These are phyloP conservation scores for Petrocephalus microphthalmus DNA, from an alignment of 2,113 vertebrate species.

Conservation along the genomic window DNA sequence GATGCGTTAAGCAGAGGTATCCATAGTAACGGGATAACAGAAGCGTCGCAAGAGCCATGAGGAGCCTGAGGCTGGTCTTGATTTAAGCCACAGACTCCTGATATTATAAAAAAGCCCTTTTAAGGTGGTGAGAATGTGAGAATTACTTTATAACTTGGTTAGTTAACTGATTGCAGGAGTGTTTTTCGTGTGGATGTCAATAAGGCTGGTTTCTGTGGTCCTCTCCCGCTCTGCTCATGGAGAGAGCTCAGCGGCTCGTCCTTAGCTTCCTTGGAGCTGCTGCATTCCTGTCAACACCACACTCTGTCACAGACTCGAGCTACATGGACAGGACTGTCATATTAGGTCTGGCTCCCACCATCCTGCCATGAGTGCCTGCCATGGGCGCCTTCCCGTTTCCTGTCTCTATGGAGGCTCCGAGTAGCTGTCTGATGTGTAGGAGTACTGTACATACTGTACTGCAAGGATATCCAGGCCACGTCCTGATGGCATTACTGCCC, in stretches of 20 bases:
- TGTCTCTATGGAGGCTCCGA: constrained; percentile 3
- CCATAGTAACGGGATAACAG: constrained; percentile 52
- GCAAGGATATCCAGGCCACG: not conserved
- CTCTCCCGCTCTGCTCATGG: not conserved
- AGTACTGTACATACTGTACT: constrained; percentile 20
- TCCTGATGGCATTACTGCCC: not conserved
- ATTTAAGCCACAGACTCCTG: constrained; percentile 24
- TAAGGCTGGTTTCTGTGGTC: not conserved
- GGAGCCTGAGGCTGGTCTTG: constrained; percentile 17
- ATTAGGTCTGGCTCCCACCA: not conserved
- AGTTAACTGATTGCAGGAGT: not conserved
- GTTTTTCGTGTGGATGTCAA: not conserved
- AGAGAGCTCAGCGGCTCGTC: not conserved
- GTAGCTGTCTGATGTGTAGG: constrained; percentile 30
- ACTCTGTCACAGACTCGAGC: not conserved
- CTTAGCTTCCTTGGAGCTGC: not conserved
- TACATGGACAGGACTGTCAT: not conserved
- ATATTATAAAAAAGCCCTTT: not conserved
- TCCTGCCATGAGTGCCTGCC: not conserved
- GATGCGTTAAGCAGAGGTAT: constrained; percentile 36
- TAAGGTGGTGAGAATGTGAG: not conserved
- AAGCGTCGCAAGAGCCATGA: constrained; percentile 39
- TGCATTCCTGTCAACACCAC: not conserved
- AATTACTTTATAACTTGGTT: no score
- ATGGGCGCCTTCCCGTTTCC: not conserved